A percentile compares a stretch with the other conserved stretches of the same genome.
These are phyloP conservation scores for Seriola aureovittata DNA, from an alignment of 2,113 vertebrate species.

Conservation along the genomic window DNA sequence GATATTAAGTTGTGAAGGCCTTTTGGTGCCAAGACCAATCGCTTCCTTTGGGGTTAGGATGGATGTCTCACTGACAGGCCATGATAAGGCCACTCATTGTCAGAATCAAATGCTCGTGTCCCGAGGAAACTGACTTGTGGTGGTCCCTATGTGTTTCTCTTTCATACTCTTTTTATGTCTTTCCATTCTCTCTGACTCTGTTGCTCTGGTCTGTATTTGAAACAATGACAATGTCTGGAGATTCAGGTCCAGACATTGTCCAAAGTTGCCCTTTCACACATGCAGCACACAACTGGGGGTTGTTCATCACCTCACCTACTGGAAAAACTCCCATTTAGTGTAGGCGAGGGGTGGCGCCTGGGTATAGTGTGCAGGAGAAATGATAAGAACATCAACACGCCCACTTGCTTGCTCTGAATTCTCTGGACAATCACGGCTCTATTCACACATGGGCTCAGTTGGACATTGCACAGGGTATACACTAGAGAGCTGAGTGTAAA, in stretches of 20 bases:
- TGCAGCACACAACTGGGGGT: too few relatives aligned
- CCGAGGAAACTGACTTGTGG: slow-evolving; percentile 13
- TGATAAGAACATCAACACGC: too few relatives aligned
- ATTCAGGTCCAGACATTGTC: too few relatives aligned
- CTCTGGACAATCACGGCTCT: too few relatives aligned
- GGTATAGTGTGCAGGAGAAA: too few relatives aligned
- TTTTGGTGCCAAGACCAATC: slow-evolving; percentile 17
- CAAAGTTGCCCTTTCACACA: too few relatives aligned
- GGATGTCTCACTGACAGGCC: slow-evolving; percentile 25
- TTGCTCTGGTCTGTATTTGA: slow-evolving; percentile 14
- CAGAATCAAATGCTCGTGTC: slow-evolving; percentile 11
- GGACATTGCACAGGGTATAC: not conserved
- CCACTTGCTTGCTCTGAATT: too few relatives aligned
- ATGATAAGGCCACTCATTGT: slow-evolving; percentile 26
- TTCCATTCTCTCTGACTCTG: slow-evolving; percentile 41
- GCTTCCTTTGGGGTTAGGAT: slow-evolving; percentile 27
- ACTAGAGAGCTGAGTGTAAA: not conserved
- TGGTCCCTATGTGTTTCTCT: slow-evolving; percentile 4
- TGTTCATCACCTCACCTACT: too few relatives aligned
- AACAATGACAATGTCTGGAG: too few relatives aligned
- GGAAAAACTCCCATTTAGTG: too few relatives aligned
- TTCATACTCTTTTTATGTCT: slow-evolving; percentile 8
- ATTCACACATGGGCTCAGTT: not conserved
- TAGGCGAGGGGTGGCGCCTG: too few relatives aligned
- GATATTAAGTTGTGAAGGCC: slow-evolving; percentile 25